Evolutionary conservation across 2,888 invertebrate species (phyloP), one percentile per base, ranked within the genome.

Genomic region (Macaria notata): DNA sequence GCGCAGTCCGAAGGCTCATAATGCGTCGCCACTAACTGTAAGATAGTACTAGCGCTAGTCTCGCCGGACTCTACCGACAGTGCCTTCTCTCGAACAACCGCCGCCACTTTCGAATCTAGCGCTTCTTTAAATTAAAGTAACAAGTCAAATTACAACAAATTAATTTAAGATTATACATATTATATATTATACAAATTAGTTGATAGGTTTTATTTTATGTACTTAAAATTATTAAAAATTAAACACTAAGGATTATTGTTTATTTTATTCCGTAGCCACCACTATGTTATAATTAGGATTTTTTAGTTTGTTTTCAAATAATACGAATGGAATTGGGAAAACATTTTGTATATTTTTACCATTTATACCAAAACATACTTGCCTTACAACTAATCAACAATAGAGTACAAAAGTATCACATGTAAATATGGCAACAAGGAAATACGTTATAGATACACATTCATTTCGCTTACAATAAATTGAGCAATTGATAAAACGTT

Each of bases 121-220:
- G 91, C 90, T 87, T 86, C 77, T 80, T 62, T 56, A 56, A 57
- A 65, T 81, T 83, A 81, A 86, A 84, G 86, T 88, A 89, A 89
- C 86, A 88, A 90, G 89, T 89, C 88, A 90, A 88, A 88, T 90
- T 88, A 86, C 86, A 89, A 88, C 86, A 88, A 90, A 88, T 88
- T 89, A 89, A 89, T 89, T 88, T 89, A 90, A 88, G 90, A 86
- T 78, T 90, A 89, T 88, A 89, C 88, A 89, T 90, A 88, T 89
- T 88, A 88, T 89, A 89, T 91, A 90, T 90, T 89, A 88, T 91
- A 91, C 89, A 90, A 88, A 89, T 89, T 89, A 90, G 90, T 87
- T 88, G 71, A 81, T 91, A 91, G 90, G 88, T 83, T 86, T 36
- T 90, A 90, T 90, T 89, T 90, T 91, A 90, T 91, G 91, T 90